These are phyloP conservation scores for Eulemur rubriventer DNA, from an alignment of 2,797 vertebrate species.

Conservation along the genomic window DNA sequence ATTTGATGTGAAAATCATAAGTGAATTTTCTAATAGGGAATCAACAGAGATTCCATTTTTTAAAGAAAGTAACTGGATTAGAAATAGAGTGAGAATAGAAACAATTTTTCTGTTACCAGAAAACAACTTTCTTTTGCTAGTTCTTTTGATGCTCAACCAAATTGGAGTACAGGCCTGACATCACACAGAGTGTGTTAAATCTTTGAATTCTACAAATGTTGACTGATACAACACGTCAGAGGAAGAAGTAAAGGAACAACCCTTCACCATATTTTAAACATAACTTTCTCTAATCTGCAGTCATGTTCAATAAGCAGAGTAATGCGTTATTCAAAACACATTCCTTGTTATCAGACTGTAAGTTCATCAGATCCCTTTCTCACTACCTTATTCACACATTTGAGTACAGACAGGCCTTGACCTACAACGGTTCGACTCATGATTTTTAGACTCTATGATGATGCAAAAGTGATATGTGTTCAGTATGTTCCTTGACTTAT, in stretches of 20 bases:
- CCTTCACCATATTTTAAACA: not conserved
- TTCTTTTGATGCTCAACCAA: not conserved
- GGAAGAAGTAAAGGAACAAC: not conserved
- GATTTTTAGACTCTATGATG: not conserved
- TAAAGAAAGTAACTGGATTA: not conserved
- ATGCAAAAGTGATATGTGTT: not conserved
- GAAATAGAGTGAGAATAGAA: not conserved
- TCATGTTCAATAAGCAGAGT: not conserved
- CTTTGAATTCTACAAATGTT: not conserved
- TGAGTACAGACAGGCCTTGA: not conserved
- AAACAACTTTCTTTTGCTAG: not conserved
- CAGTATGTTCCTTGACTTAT: not conserved
- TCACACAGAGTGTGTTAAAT: not conserved
- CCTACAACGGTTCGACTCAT: not conserved
- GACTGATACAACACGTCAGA: not conserved
- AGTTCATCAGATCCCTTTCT: not conserved
- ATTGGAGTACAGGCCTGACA: not conserved
- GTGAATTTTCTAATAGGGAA: not conserved
- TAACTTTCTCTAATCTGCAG: not conserved
- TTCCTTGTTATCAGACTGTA: not conserved
- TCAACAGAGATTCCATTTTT: not conserved
- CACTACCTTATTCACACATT: not conserved
- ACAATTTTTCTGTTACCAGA: not conserved
- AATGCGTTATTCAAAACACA: not conserved
- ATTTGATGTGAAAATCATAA: not conserved